Base-by-base conservation (phyloP, 1,140 invertebrate genomes). In the Pemphigus obesinymphae region DNA sequence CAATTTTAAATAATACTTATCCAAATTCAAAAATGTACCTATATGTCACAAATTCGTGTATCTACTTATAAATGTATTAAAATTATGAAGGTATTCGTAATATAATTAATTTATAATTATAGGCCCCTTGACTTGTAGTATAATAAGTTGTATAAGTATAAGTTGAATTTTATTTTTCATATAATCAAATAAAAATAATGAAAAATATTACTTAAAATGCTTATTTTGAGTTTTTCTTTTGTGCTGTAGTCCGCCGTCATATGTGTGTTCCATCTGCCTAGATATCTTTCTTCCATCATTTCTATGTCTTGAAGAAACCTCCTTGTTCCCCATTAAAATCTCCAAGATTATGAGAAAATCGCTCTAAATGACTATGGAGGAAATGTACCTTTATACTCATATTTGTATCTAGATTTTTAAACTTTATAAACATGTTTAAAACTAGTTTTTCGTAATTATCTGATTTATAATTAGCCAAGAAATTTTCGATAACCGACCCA, bases 311-410 rank as follows among this genome's bases (percentile, higher is more conserved):
- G 85, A 61, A 86, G 84, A 70, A 86, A 86, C 34, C 83, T 73
- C 84, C 84, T 73, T 86, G 83, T 82, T 86, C 85, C 75, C 85
- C 85, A 83, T 85, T 87, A 7, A 84, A 80, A 50, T 37, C 82
- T 73, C 84, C 84, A 11, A 83, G 80, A 82, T 87, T 86, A 73
- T 84, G 63, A 45, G 83, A 84, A 82, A 86, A 86, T 45, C 83
- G 83, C 53, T 86, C 85, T 13, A 86, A 55, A 68, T 85, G 81
- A 15, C 85, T 82, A 85, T 86, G 85, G 53, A 88, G 83, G 84
- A 87, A 85, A 82, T 87, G 85, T 11, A 87, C 43, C 83, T 87
- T 87, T 37, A 86, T 43, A 23, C 85, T 88, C 85, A 87, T 87
- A 68, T 84, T 84, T 83, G 85, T 86, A 53, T 85, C 86, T 78